A percentile compares a stretch with the other conserved stretches of the same genome.
These are phyloP conservation scores for Atherix ibis DNA, from an alignment of 2,888 invertebrate genomes.

Conservation along the genomic window DNA sequence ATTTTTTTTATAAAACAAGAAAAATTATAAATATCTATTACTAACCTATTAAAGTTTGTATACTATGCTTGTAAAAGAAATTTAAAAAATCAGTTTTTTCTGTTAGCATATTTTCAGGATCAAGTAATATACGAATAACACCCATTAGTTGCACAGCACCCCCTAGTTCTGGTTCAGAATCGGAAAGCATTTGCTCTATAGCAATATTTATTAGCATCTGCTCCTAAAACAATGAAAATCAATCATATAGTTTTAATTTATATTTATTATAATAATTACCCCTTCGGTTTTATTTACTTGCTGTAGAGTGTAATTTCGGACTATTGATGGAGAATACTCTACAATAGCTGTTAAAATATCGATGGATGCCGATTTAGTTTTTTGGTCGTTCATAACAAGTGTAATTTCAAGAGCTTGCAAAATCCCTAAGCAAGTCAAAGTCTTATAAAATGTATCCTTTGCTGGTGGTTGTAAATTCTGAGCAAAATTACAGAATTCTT, in stretches of 20 bases:
- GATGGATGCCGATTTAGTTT: slow-evolving; percentile 92
- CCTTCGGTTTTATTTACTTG: slow-evolving; percentile 77
- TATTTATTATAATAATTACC: slow-evolving; percentile 36
- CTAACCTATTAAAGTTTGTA: slow-evolving; percentile 86
- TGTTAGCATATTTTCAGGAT: slow-evolving; percentile 96
- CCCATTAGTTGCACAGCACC: slow-evolving; percentile 96
- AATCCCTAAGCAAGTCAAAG: slow-evolving; percentile 74
- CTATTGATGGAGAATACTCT: slow-evolving; percentile 94
- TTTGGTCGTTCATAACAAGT: slow-evolving; percentile 76
- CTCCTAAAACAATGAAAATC: slow-evolving; percentile 43
- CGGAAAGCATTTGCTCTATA: slow-evolving; percentile 95
- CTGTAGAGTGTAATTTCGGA: slow-evolving; percentile 90
- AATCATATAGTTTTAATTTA: slow-evolving; percentile 4
- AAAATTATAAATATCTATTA: slow-evolving; percentile 15
- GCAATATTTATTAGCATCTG: slow-evolving; percentile 89
- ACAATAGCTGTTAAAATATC: slow-evolving; percentile 97
- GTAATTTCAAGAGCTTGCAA: slow-evolving; percentile 82
- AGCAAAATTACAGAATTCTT: slow-evolving; percentile 98
- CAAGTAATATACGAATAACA: slow-evolving; percentile 78
- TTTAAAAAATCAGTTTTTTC: slow-evolving; percentile 97
- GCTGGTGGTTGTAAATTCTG: slow-evolving; percentile 95
- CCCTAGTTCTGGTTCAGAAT: slow-evolving; percentile 91
- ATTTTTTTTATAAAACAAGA: slow-evolving; percentile 1
- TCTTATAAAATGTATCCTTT: slow-evolving; percentile 95
- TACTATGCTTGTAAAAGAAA: slow-evolving; percentile 97